phyloP scores from a whole-genome alignment of 2,888 invertebrate genomes.

The Yponomeuta plumbellus region DNA sequence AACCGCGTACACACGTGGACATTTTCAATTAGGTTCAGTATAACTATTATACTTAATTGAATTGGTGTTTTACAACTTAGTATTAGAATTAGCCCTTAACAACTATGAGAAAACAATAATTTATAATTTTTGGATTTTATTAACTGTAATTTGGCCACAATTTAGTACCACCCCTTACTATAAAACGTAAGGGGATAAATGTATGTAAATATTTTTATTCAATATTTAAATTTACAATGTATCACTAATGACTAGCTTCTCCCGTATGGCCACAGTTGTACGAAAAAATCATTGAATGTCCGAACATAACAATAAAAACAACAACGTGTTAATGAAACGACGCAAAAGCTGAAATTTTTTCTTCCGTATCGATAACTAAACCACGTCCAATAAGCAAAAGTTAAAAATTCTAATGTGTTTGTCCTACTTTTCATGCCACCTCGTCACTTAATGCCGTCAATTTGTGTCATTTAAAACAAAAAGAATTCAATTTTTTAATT shows the following conservation, averaged over 20 bases:
- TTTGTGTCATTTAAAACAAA: too few relatives aligned
- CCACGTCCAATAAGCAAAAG: too few relatives aligned
- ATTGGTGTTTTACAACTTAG: constrained; percentile 5
- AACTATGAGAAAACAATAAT: constrained; percentile 63
- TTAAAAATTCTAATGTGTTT: too few relatives aligned
- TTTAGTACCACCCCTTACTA: constrained; percentile 67
- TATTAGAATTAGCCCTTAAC: neutral
- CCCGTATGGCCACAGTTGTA: constrained; percentile 67
- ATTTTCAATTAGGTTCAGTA: neutral
- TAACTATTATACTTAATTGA: constrained; percentile 1
- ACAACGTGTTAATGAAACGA: too few relatives aligned
- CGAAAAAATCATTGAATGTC: constrained; percentile 16
- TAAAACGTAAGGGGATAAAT: constrained; percentile 63
- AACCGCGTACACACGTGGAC: neutral
- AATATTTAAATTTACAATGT: constrained; percentile 68
- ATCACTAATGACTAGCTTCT: constrained; percentile 73
- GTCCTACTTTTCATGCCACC: too few relatives aligned
- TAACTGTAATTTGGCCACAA: constrained; percentile 76
- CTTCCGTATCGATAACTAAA: too few relatives aligned
- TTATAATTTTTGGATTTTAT: constrained; percentile 70
- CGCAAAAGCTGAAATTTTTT: too few relatives aligned
- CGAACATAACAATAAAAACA: neutral
- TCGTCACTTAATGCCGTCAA: too few relatives aligned
- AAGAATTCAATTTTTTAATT: too few relatives aligned
- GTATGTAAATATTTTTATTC: constrained; percentile 70